Evolutionary conservation across 2,888 invertebrate genomes (phyloP).

Genomic region (Cyrtodaria siliqua): DNA sequence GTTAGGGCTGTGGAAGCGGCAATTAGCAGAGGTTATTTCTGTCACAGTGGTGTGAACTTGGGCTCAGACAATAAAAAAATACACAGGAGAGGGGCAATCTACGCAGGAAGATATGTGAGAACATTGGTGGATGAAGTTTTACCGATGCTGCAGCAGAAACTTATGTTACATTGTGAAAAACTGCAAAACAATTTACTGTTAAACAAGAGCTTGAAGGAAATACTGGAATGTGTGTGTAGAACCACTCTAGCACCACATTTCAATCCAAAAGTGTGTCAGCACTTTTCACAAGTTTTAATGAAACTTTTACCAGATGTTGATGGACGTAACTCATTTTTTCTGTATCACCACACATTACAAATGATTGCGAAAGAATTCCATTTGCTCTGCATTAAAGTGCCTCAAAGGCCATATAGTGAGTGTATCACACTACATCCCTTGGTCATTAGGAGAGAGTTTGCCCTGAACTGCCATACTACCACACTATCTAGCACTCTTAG

Average conservation of each 20-base stretch:
- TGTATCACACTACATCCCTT: constrained; percentile 40
- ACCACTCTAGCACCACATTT: constrained; percentile 53
- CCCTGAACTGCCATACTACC: constrained; percentile 8
- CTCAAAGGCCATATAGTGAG: constrained; percentile 55
- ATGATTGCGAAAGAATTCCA: constrained; percentile 57
- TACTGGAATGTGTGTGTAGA: constrained; percentile 27
- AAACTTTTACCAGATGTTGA: constrained; percentile 9
- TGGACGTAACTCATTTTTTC: neutral
- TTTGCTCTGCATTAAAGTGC: constrained; percentile 59
- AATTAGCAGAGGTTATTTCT: constrained; percentile 30
- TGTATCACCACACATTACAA: constrained; percentile 3
- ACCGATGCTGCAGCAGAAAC: constrained; percentile 14
- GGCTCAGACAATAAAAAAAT: neutral
- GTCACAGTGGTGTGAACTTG: constrained; percentile 16
- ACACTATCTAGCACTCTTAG: neutral
- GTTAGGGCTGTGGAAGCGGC: constrained; percentile 13
- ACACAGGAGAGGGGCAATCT: constrained; percentile 9
- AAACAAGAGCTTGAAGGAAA: constrained; percentile 4
- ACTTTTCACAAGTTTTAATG: constrained; percentile 34
- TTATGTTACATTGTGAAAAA: neutral
- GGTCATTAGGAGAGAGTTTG: constrained; percentile 58
- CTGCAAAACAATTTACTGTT: neutral
- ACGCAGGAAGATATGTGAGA: constrained; percentile 17
- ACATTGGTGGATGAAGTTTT: constrained; percentile 4
- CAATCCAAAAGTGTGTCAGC: constrained; percentile 23